phyloP scores from a whole-genome alignment of 2,888 invertebrate genomes.

The Fragum fragum region DNA sequence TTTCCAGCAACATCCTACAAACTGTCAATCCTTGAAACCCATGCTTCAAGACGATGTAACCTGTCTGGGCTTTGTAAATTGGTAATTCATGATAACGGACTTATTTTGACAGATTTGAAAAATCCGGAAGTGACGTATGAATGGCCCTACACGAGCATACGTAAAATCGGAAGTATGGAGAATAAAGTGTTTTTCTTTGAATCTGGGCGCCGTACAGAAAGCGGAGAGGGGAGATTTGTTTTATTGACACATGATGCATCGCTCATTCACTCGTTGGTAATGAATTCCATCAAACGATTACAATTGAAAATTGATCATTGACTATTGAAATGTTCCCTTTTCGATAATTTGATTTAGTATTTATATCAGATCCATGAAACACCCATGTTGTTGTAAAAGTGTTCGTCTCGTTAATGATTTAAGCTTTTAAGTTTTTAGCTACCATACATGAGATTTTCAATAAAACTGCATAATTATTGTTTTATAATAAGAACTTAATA shows the following conservation, averaged over 20 bases:
- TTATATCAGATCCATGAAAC: too few species aligned
- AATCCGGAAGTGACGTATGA: constrained; percentile 24
- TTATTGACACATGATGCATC: constrained; percentile 28
- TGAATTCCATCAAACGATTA: constrained; percentile 14
- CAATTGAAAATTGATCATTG: constrained; percentile 11
- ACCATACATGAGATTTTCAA: too few species aligned
- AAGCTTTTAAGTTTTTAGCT: too few species aligned
- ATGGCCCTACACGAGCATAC: constrained; percentile 43
- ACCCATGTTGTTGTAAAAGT: too few species aligned
- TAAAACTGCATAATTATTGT: too few species aligned
- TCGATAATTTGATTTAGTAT: too few species aligned
- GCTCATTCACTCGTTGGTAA: constrained; percentile 10
- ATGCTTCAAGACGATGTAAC: constrained; percentile 13
- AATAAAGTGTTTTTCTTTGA: constrained; percentile 41
- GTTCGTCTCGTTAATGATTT: too few species aligned
- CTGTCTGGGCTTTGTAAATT: constrained; percentile 19
- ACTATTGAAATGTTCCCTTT: too few species aligned
- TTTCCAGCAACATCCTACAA: constrained; percentile 32
- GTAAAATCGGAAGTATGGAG: constrained; percentile 41
- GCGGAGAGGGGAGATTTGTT: constrained; percentile 30
- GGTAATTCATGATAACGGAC: background rate
- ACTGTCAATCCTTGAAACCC: constrained; percentile 26
- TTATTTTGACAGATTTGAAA: background rate
- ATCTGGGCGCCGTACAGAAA: constrained; percentile 27
- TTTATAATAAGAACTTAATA: too few species aligned